Evolutionary conservation across 2,113 vertebrate species (phyloP).

Genomic region (Sinocyclocheilus grahami): DNA sequence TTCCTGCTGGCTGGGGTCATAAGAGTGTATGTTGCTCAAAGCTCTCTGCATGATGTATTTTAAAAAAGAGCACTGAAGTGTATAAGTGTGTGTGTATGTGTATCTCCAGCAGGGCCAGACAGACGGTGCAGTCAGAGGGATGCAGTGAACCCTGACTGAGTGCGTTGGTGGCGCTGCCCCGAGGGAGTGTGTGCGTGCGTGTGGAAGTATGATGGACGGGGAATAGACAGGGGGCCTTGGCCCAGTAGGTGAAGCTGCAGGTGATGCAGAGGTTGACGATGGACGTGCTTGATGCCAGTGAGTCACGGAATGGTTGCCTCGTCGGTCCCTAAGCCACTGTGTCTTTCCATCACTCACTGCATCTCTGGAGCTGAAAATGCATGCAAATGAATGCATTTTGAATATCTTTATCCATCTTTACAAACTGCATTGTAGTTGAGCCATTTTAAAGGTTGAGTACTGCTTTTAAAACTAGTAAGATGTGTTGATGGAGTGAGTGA

Average conservation of each 20-base stretch:
- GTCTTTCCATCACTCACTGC: slow-evolving; percentile 20
- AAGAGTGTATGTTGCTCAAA: slow-evolving; percentile 31
- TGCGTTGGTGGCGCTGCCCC: slow-evolving; percentile 22
- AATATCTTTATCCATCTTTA: slow-evolving; percentile 26
- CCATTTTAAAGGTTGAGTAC: neutral
- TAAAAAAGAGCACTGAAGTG: slow-evolving; percentile 34
- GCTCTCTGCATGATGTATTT: slow-evolving; percentile 42
- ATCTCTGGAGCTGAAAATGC: slow-evolving; percentile 16
- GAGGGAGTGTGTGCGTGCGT: slow-evolving; percentile 1
- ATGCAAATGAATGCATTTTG: slow-evolving; percentile 42
- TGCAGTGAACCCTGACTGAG: slow-evolving; percentile 29
- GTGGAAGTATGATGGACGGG: slow-evolving; percentile 33
- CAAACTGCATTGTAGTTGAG: slow-evolving; percentile 6
- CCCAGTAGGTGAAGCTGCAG: slow-evolving; percentile 31
- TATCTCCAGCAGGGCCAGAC: slow-evolving; percentile 35
- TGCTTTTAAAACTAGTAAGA: neutral
- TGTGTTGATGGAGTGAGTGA: slow-evolving; percentile 20
- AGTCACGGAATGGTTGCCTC: neutral
- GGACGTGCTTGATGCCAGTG: neutral
- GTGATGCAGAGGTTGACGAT: slow-evolving; percentile 4
- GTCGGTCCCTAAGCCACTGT: neutral
- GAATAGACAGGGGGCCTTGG: slow-evolving; percentile 23
- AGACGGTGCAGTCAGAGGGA: slow-evolving; percentile 39
- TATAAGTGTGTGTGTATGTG: slow-evolving; percentile 26
- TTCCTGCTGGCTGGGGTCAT: slow-evolving; percentile 27